These are phyloP conservation scores for Galemys pyrenaicus DNA, from an alignment of 2,113 vertebrate genomes.

Conservation along the genomic window DNA sequence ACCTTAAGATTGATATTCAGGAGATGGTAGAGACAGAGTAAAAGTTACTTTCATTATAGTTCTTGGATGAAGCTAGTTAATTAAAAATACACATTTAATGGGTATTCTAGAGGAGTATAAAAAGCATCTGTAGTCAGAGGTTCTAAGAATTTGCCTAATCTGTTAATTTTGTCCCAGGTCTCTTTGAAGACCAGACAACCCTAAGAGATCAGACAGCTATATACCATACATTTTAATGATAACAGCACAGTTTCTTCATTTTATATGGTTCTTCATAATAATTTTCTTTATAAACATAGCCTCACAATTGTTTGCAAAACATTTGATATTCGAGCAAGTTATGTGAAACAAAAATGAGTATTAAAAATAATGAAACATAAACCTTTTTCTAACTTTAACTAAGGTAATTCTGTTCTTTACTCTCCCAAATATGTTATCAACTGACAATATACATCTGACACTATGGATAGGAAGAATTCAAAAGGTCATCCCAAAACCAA, in stretches of 20 bases:
- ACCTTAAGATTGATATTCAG: constrained; percentile 23
- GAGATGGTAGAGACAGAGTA: neutral
- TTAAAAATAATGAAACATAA: constrained; percentile 29
- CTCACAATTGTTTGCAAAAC: neutral
- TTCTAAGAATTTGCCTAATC: constrained; percentile 16
- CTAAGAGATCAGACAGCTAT: neutral
- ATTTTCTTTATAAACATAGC: neutral
- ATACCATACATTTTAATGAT: neutral
- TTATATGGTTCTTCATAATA: neutral
- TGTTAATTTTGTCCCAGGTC: constrained; percentile 41
- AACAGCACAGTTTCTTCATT: neutral
- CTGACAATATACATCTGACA: neutral
- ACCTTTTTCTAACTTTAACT: constrained; percentile 31
- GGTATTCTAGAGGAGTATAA: neutral
- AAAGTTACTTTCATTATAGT: neutral
- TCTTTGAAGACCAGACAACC: neutral
- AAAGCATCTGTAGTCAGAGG: neutral
- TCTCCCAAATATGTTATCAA: constrained; percentile 17
- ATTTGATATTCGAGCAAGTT: constrained; percentile 11
- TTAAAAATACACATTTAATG: constrained; percentile 24
- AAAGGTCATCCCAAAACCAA: constrained; percentile 33
- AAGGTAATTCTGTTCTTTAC: neutral
- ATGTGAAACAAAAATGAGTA: constrained; percentile 29
- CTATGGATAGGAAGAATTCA: neutral
- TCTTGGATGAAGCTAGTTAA: constrained; percentile 41